These are phyloP conservation scores for Pomacea canaliculata DNA, from an alignment of 2,888 invertebrate species.

Conservation along the genomic window DNA sequence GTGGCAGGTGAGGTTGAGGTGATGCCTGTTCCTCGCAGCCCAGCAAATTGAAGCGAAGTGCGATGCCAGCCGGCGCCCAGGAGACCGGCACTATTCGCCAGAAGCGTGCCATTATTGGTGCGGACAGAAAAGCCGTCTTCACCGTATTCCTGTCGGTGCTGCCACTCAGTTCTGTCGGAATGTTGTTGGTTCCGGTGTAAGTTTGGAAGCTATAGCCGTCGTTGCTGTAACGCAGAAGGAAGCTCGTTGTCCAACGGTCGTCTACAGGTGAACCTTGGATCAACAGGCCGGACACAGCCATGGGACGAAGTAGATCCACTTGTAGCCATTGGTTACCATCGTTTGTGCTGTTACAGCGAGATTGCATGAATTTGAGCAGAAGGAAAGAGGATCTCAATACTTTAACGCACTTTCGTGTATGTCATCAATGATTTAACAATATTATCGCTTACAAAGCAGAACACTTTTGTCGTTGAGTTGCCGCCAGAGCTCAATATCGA, in stretches of 20 bases:
- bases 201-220: constrained; percentile 50
- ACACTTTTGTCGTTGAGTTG: too few species aligned
- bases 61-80: constrained; percentile 43
- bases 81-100: constrained; percentile 48
- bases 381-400: too few species aligned
- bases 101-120: constrained; percentile 39
- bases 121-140: background rate
- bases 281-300: constrained; percentile 48
- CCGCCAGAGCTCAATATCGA: too few species aligned
- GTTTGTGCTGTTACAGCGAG: constrained; percentile 28
- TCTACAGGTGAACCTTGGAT: constrained; percentile 53
- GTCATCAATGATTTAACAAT: too few species aligned
- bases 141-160: constrained; percentile 33
- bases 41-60: constrained; percentile 49
- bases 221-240: constrained; percentile 46
- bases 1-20: background rate
- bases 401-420: too few species aligned
- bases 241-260: constrained; percentile 49
- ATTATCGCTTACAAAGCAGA: too few species aligned
- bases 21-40: constrained; percentile 38
- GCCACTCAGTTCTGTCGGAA: constrained; percentile 6
- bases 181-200: constrained; percentile 45
- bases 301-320: constrained; percentile 49
- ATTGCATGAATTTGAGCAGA: too few species aligned
- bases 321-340: constrained; percentile 52